These are phyloP conservation scores for Apogon hyalosoma DNA, from an alignment of 2,797 vertebrate species.

Conservation along the genomic window DNA sequence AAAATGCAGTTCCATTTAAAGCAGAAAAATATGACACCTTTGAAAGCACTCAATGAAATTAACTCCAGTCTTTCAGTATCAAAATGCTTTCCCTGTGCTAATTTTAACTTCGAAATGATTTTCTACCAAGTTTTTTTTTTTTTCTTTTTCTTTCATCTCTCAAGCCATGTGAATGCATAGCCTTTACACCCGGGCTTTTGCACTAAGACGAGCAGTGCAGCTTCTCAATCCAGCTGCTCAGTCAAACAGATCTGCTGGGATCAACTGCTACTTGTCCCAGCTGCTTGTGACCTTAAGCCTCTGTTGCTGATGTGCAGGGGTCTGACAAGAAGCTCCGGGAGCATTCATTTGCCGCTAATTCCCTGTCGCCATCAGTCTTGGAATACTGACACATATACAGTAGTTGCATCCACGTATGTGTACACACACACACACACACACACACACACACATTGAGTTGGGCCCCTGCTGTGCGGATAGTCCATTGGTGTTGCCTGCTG, in stretches of 20 bases:
- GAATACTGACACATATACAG: conserved; percentile 47
- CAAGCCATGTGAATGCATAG: background rate
- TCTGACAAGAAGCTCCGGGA: conserved; percentile 70
- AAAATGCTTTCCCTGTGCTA: background rate
- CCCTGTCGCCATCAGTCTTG: conserved; percentile 64
- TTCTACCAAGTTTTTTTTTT: background rate
- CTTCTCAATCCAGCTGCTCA: conserved; percentile 39
- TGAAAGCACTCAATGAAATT: too few relatives aligned
- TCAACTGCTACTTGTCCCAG: conserved; percentile 67
- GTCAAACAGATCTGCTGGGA: conserved; percentile 52
- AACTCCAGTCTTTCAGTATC: too few relatives aligned
- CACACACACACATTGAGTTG: conserved; percentile 8
- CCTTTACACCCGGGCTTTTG: background rate
- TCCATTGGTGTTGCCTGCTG: conserved; percentile 62
- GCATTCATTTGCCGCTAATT: conserved; percentile 76
- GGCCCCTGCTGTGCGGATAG: conserved; percentile 47
- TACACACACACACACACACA: conserved; percentile 22
- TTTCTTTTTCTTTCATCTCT: background rate
- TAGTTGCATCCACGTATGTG: conserved; percentile 1
- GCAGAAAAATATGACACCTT: too few relatives aligned
- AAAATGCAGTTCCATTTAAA: too few relatives aligned
- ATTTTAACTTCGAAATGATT: background rate
- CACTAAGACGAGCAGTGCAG: background rate
- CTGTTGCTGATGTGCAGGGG: conserved; percentile 56
- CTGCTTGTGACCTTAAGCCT: conserved; percentile 66